A percentile compares a stretch with the other conserved stretches of the same genome.
phyloP scores from a whole-genome alignment of 2,888 invertebrate genomes.

The Panorpa germanica region DNA sequence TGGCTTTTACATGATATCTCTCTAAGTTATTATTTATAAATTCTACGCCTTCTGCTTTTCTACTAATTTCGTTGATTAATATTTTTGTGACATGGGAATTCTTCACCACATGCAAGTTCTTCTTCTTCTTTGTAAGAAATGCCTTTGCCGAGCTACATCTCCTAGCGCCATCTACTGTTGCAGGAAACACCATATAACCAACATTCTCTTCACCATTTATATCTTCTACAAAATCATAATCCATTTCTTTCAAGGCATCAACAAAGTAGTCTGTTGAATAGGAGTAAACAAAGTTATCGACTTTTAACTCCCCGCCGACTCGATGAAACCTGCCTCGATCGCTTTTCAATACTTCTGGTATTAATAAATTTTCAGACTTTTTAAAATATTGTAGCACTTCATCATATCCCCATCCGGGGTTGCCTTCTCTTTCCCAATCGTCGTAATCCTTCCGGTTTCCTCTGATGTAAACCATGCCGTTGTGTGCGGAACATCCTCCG shows the following conservation, averaged over 20 bases:
- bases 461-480: conserved; percentile 82
- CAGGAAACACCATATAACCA: conserved; percentile 67
- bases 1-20: conserved; percentile 28
- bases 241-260: conserved; percentile 63
- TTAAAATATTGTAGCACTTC: conserved; percentile 68
- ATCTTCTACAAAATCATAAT: conserved; percentile 58
- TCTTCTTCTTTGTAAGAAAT: conserved; percentile 37
- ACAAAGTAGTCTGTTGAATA: conserved; percentile 65
- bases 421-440: conserved; percentile 66
- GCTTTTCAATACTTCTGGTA: conserved; percentile 3
- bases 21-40: conserved; percentile 26
- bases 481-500: conserved; percentile 73
- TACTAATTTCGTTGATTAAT: conserved; percentile 28
- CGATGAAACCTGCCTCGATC: conserved; percentile 34
- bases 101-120: conserved; percentile 36
- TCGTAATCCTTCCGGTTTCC: conserved; percentile 79
- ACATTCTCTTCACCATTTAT: conserved; percentile 69
- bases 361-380: conserved; percentile 61
- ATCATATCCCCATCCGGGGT: conserved; percentile 71
- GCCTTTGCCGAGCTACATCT: conserved; percentile 80
- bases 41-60: conserved; percentile 32
- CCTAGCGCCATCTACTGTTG: conserved; percentile 56
- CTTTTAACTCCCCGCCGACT: conserved; percentile 56
- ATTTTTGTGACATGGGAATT: conserved; percentile 32
- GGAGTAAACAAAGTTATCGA: conserved; percentile 39